phyloP scores from a whole-genome alignment of 2,797 vertebrate genomes.

The Synaphobranchus kaupii region DNA sequence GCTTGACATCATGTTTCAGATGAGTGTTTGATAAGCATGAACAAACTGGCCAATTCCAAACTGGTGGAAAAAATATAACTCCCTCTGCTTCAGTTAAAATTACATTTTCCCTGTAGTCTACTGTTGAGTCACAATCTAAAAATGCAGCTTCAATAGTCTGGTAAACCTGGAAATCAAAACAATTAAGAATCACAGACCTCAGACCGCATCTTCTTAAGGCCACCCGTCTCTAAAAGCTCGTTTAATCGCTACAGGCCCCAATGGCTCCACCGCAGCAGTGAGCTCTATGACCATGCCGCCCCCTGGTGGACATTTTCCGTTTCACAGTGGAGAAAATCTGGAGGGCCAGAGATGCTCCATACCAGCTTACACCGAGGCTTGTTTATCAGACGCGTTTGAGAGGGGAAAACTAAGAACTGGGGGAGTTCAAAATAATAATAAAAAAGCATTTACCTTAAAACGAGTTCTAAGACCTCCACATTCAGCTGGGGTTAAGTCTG shows the following conservation, averaged over 20 bases:
- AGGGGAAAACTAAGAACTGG: too few relatives aligned
- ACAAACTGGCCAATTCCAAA: neutral
- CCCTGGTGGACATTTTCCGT: neutral
- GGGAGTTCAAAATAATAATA: too few relatives aligned
- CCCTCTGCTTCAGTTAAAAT: too few relatives aligned
- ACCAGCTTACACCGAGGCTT: too few relatives aligned
- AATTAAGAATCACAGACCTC: neutral
- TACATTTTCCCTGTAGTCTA: too few relatives aligned
- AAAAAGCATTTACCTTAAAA: too few relatives aligned
- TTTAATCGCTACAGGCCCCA: neutral
- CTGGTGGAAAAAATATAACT: too few relatives aligned
- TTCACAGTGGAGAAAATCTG: neutral
- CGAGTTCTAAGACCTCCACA: too few relatives aligned
- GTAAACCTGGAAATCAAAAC: neutral
- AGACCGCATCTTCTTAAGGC: neutral
- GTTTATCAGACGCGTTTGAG: too few relatives aligned
- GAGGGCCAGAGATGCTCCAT: neutral
- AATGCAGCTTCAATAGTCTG: too few relatives aligned
- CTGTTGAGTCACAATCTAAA: too few relatives aligned
- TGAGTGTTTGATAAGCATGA: neutral
- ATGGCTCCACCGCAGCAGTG: neutral
- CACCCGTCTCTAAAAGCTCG: neutral
- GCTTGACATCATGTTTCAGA: neutral
- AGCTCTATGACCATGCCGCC: neutral
- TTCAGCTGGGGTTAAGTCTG: too few relatives aligned